Evolutionary conservation across 2,113 vertebrate genomes (phyloP), one percentile per base, ranked within the genome.

Genomic region (Oreochromis aureus): DNA sequence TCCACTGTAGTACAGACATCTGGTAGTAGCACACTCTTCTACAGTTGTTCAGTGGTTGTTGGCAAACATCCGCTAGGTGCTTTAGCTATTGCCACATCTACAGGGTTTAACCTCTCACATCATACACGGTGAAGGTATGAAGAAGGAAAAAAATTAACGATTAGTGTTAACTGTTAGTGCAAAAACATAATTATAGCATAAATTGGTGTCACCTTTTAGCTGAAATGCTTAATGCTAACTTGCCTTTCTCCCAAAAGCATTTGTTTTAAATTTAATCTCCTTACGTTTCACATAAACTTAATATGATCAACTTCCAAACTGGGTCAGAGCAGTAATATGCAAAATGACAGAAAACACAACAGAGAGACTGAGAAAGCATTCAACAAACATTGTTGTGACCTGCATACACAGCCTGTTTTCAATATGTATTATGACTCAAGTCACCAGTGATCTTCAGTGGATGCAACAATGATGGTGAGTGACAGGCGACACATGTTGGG

Each of bases 401-500:
- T 81, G n/a, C 24, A 48, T n/a, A 5, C 34, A 7, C 27, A 18
- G 69, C 15, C 32, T 61, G 59, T 54, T 86, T 80, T 63, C 32
- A 86, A 54, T 84, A 69, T 79, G 63, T 36, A 19, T 22, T 66
- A 48, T 78, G 87, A 71, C 66, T 24, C 3, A 22, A 63, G 80
- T 84, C 87, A 63, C 13, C 36, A n/a, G 66, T 83, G 86, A 87
- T 91, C 69, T 81, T 58, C 44, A 80, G 7, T 27, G 59, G 24
- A 79, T 81, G 66, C 71, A 81, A 44, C 85, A 2, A 2, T 84
- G 83, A 90, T 81, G 6, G 4, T 10, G 82, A 69, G 22, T 90
- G 93, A 90, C 91, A 87, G 82, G 13, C 86, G 88, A 91, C 91
- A 83, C 79, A 36, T 41, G 89, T 79, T 69, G 24, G 53, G 54